phyloP scores from a whole-genome alignment of 2,797 vertebrate genomes.

The Halcyon badia region DNA sequence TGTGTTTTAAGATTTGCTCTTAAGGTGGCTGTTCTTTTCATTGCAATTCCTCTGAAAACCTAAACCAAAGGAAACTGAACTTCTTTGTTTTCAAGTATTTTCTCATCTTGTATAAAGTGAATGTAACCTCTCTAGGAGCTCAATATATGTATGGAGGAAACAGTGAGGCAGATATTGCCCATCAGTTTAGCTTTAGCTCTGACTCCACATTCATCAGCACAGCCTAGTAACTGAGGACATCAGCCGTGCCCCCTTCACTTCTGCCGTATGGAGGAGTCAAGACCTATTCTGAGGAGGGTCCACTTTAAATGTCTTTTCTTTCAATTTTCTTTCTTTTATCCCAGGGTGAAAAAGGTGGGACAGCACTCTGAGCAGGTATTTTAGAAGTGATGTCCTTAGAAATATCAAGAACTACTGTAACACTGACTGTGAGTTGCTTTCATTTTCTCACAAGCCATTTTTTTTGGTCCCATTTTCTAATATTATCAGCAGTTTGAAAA shows the following conservation, averaged over 20 bases:
- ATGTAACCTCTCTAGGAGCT: background rate
- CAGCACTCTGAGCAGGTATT: background rate
- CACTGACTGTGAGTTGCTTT: background rate
- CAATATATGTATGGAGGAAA: fast-evolving
- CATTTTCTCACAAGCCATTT: background rate
- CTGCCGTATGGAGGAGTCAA: fast-evolving
- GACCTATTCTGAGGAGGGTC: background rate
- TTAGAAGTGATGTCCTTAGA: background rate
- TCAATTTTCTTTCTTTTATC: background rate
- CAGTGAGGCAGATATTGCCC: fast-evolving
- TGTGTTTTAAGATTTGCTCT: background rate
- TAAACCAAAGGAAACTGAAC: background rate
- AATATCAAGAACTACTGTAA: background rate
- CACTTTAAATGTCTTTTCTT: background rate
- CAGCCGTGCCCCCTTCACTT: background rate
- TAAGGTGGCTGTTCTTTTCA: background rate
- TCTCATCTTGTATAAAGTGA: background rate
- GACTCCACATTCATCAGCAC: background rate
- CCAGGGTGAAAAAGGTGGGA: background rate
- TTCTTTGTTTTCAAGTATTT: background rate
- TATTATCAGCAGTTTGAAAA: background rate
- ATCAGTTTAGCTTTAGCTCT: background rate
- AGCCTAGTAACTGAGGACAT: background rate
- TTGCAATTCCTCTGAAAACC: background rate
- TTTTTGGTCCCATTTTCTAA: background rate